These are phyloP conservation scores for Choloepus didactylus DNA, from an alignment of 2,797 vertebrate species.

Conservation along the genomic window DNA sequence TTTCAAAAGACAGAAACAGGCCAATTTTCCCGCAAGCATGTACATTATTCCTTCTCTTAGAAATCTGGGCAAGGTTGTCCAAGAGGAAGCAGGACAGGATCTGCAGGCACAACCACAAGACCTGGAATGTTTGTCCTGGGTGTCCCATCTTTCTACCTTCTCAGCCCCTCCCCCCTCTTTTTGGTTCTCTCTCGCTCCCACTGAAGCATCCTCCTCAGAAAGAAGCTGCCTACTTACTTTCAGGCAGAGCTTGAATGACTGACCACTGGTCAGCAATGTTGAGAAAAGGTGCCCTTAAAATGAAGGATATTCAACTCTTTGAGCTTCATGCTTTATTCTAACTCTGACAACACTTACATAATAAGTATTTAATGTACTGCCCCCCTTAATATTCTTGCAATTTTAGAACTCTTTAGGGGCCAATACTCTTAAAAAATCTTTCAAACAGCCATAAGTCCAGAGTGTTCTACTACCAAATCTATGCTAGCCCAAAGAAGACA, in stretches of 20 bases:
- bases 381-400: not conserved
- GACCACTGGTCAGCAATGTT: not conserved
- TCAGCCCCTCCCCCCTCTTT: not conserved
- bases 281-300: not conserved
- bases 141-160: not conserved
- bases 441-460: not conserved
- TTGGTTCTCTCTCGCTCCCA: not conserved
- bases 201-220: not conserved
- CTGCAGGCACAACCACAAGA: not conserved
- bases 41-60: not conserved
- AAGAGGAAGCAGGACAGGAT: not conserved
- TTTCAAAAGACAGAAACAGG: slow-evolving; percentile 53
- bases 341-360: not conserved
- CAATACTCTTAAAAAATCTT: slow-evolving; percentile 31
- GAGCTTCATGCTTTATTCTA: not conserved
- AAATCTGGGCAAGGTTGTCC: not conserved
- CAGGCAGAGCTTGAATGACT: slow-evolving; percentile 3
- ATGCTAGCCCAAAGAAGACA: not conserved
- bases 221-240: not conserved
- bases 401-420: slow-evolving; percentile 1
- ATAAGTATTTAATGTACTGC: slow-evolving; percentile 10
- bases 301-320: not conserved
- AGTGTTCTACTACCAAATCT: not conserved
- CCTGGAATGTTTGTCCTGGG: not conserved
- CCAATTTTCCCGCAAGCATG: not conserved